These are phyloP conservation scores for silkworm (Bombyx mori) DNA, from an alignment of 1,140 invertebrate species.

Conservation along the genomic window ASM3026992v2 NC_085131.1:779001-779500, in stretches of 20 bases:
- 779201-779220: constrained; percentile 88
- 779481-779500: no score
- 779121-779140: constrained; percentile 93
- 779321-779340: constrained; percentile 61
- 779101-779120: constrained; percentile 77
- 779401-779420: no score
- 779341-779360: constrained; percentile 7
- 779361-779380: no score
- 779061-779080: no score
- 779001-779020: no score
- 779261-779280: constrained; percentile 78
- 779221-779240: constrained; percentile 96
- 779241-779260: constrained; percentile 89
- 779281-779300: constrained; percentile 84
- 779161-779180: constrained; percentile 89
- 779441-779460: no score
- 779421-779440: no score
- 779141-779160: constrained; percentile 96
- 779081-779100: no score
- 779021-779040: no score
- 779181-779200: constrained; percentile 88
- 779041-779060: no score
- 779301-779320: constrained; percentile 80
- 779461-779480: no score
- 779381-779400: no score